Percentiles rank a stretch among this genome's conserved stretches.
phyloP scores from a whole-genome alignment of 2,797 vertebrate species.

The Centropyge bicolor region DNA sequence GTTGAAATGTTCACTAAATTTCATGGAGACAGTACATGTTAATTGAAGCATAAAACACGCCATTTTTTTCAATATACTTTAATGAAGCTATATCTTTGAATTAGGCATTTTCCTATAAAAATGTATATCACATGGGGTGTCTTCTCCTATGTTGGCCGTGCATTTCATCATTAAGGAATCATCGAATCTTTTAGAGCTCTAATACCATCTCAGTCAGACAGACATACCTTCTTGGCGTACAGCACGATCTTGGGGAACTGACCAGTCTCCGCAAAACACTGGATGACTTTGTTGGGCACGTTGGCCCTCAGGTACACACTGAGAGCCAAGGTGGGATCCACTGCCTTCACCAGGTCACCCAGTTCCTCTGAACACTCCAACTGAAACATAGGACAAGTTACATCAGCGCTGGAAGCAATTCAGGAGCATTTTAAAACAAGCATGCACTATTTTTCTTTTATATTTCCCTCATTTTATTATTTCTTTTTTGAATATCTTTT shows the following conservation, averaged over 20 bases:
- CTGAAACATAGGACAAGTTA: conserved; percentile 75
- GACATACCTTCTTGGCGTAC: conserved; percentile 96
- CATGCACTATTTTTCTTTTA: background rate
- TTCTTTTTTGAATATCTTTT: background rate
- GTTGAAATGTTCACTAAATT: too few relatives aligned
- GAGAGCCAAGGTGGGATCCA: conserved; percentile 96
- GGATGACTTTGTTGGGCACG: conserved; percentile 98
- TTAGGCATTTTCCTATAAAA: background rate
- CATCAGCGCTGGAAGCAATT: conserved; percentile 13
- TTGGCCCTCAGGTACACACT: conserved; percentile 98
- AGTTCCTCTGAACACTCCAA: conserved; percentile 98
- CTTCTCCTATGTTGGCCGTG: background rate
- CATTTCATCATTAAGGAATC: background rate
- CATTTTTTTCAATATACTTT: background rate
- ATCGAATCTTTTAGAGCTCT: background rate
- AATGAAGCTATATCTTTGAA: background rate
- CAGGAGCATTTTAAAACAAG: background rate
- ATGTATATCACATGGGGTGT: background rate
- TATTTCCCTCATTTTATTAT: background rate
- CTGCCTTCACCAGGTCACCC: conserved; percentile 97
- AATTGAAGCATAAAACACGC: background rate
- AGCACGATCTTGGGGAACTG: conserved; percentile 99
- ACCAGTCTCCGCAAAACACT: conserved; percentile 99
- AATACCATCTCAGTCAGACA: background rate
- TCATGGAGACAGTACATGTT: background rate